Percentiles rank a stretch among this genome's conserved stretches.
Conservation (phyloP, 1,140 invertebrate species). For the Drosophila truncata region DNA sequence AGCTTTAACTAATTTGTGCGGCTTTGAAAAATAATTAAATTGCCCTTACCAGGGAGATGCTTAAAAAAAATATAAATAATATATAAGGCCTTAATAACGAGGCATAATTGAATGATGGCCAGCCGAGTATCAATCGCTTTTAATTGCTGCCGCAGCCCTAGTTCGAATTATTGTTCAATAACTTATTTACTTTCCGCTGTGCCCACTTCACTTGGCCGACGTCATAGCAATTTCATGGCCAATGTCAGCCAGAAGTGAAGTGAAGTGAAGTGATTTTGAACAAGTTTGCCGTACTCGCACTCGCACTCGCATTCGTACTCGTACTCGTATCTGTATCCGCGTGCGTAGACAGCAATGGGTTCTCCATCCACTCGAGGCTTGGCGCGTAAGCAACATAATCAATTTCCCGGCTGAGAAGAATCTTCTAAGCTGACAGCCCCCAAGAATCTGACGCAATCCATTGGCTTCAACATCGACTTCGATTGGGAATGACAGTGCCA, state of each 20-base stretch:
- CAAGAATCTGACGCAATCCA: constrained; percentile 42
- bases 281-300: constrained; percentile 45
- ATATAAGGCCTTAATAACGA: neutral
- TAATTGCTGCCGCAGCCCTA: constrained; percentile 27
- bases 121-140: constrained; percentile 34
- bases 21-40: constrained; percentile 40
- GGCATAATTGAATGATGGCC: constrained; percentile 33
- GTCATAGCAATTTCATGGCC: constrained; percentile 61
- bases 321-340: constrained; percentile 51
- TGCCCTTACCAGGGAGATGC: constrained; percentile 28
- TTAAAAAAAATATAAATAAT: neutral
- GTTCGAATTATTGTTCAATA: constrained; percentile 36
- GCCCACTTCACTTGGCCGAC: constrained; percentile 44
- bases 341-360: constrained; percentile 50
- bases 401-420: constrained; percentile 40
- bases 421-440: constrained; percentile 29
- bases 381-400: constrained; percentile 48
- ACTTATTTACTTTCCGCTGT: constrained; percentile 26
- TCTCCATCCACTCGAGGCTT: constrained; percentile 25
- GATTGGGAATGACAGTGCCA: constrained; percentile 29
- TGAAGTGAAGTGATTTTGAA: constrained; percentile 65
- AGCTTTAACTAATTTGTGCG: constrained; percentile 38
- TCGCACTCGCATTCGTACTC: constrained; percentile 24
- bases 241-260: constrained; percentile 62
- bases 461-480: constrained; percentile 11